phyloP scores from a whole-genome alignment of 2,113 vertebrate species.

The Syngnathus floridae region DNA sequence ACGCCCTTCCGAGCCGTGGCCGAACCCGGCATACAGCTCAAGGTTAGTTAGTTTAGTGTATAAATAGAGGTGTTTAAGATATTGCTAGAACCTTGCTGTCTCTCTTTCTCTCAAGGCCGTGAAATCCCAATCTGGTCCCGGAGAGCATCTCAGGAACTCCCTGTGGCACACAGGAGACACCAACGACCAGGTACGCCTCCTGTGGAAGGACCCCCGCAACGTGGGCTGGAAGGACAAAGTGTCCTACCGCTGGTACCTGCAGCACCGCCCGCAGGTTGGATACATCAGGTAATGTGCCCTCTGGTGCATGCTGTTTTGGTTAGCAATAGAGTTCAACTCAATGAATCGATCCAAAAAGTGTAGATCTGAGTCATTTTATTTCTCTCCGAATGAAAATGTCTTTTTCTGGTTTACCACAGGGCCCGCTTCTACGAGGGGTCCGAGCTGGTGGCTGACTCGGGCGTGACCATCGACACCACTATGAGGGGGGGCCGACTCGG shows the following conservation, averaged over 20 bases:
- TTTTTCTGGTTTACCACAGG: conserved; percentile 34
- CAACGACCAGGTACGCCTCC: conserved; percentile 88
- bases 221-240: conserved; percentile 99
- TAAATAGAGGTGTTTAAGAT: neutral
- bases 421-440: conserved; percentile 93
- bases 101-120: conserved; percentile 74
- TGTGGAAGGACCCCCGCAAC: conserved; percentile 96
- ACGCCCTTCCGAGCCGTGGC: conserved; percentile 95
- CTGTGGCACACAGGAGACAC: conserved; percentile 98
- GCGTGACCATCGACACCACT: conserved; percentile 95
- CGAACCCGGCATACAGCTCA: conserved; percentile 96
- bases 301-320: neutral
- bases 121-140: conserved; percentile 91
- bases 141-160: conserved; percentile 92
- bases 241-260: conserved; percentile 97
- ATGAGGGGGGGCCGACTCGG: conserved; percentile 96
- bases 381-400: neutral
- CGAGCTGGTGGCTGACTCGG: conserved; percentile 92
- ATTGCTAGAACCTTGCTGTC: neutral
- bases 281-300: conserved; percentile 80
- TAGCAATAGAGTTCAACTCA: neutral
- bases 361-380: neutral
- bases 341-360: neutral
- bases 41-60: conserved; percentile 66
- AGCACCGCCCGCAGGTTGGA: conserved; percentile 93